Evolutionary conservation across 2,797 vertebrate genomes (phyloP).

Genomic region (Syncerus caffer): DNA sequence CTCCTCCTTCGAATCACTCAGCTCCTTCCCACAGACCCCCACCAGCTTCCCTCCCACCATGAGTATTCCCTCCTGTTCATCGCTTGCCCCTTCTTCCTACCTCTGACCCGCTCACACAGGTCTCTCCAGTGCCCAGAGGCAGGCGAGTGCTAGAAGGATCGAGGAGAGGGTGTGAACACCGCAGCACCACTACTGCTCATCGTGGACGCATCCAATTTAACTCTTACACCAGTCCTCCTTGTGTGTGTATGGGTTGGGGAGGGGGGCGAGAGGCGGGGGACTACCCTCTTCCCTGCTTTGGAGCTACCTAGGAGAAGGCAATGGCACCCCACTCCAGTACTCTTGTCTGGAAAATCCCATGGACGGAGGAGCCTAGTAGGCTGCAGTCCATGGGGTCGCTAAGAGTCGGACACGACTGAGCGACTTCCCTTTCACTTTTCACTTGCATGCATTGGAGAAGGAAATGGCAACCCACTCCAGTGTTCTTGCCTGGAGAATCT

Average conservation of each 20-base stretch:
- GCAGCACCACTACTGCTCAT: accelerated
- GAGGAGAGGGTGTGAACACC: accelerated
- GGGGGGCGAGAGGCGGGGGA: accelerated
- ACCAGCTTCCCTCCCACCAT: neutral
- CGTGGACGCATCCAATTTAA: accelerated
- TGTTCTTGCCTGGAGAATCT: too few relatives aligned
- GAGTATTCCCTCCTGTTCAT: neutral
- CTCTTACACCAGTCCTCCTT: neutral
- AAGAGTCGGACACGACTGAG: too few relatives aligned
- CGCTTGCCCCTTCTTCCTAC: neutral
- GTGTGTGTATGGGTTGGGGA: neutral
- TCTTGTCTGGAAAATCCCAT: too few relatives aligned
- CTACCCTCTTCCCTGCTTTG: neutral
- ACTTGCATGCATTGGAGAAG: too few relatives aligned
- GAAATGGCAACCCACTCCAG: too few relatives aligned
- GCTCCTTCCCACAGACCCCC: neutral
- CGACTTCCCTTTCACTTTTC: too few relatives aligned
- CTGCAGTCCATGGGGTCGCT: too few relatives aligned
- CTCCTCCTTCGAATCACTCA: neutral
- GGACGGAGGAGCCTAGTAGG: too few relatives aligned
- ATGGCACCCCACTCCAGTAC: too few relatives aligned
- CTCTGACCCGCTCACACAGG: too few relatives aligned
- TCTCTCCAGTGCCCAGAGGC: neutral
- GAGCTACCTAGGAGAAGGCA: neutral
- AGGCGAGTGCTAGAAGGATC: neutral